Conservation (phyloP, 2,888 invertebrate species). For the Choreutis nemorana region DNA sequence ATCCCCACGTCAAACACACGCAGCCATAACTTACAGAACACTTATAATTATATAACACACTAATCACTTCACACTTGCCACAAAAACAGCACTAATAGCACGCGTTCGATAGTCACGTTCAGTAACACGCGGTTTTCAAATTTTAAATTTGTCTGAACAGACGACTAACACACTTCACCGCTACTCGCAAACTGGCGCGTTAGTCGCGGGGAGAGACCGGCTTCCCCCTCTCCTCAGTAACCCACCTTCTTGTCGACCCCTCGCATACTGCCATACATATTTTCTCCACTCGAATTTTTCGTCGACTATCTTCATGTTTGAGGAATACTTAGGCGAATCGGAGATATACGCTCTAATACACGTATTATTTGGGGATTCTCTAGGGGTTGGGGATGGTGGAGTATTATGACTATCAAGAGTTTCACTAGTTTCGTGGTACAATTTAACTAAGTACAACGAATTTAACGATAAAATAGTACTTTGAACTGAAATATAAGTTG, state of each 20-base stretch:
- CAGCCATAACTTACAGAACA: constrained; percentile 46
- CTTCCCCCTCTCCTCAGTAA: constrained; percentile 27
- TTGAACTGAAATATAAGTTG: no score
- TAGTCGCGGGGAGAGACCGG: constrained; percentile 21
- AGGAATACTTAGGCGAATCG: constrained; percentile 62
- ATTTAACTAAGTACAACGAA: background rate
- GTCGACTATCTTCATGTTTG: constrained; percentile 63
- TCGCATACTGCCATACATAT: constrained; percentile 56
- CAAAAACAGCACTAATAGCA: constrained; percentile 35
- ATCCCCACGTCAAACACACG: constrained; percentile 70
- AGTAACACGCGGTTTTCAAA: constrained; percentile 44
- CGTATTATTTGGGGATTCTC: constrained; percentile 56
- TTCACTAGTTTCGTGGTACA: background rate
- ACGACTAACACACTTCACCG: constrained; percentile 20
- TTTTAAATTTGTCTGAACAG: constrained; percentile 15
- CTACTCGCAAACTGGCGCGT: constrained; percentile 40
- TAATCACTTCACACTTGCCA: constrained; percentile 52
- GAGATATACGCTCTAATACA: constrained; percentile 62
- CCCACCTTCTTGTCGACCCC: constrained; percentile 30
- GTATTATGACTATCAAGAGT: background rate
- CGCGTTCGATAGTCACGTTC: constrained; percentile 33
- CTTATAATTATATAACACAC: constrained; percentile 33
- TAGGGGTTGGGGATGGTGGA: constrained; percentile 27
- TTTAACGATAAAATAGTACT: no score
- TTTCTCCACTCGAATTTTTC: constrained; percentile 64